Evolutionary conservation across 2,888 invertebrate species (phyloP).

Genomic region (Synergus japonicus): DNA sequence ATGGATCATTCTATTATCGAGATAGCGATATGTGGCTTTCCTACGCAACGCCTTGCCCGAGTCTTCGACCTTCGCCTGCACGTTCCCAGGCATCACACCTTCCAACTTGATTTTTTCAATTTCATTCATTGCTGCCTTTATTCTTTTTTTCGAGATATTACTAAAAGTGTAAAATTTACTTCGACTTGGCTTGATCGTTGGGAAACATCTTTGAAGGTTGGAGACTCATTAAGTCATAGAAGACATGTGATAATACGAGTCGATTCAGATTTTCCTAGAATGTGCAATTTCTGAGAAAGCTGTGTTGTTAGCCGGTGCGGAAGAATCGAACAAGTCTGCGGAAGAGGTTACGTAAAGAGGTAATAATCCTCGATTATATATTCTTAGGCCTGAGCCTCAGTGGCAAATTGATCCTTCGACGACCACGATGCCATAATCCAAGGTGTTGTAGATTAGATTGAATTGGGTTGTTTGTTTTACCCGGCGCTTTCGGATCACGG

Average conservation of each 20-base stretch:
- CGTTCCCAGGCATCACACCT: slow-evolving; percentile 44
- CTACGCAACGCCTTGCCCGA: slow-evolving; percentile 38
- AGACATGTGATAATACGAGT: slow-evolving; percentile 52
- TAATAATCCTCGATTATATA: slow-evolving; percentile 37
- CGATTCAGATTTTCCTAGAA: slow-evolving; percentile 49
- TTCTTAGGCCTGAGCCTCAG: slow-evolving; percentile 1
- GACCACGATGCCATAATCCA: slow-evolving; percentile 52
- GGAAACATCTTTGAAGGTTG: background rate
- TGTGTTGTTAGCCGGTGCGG: background rate
- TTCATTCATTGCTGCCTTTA: slow-evolving; percentile 15
- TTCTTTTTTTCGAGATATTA: background rate
- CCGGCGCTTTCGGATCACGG: slow-evolving; percentile 53
- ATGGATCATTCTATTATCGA: slow-evolving; percentile 70
- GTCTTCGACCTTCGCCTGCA: slow-evolving; percentile 34
- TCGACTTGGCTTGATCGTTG: background rate
- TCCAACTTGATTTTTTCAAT: slow-evolving; percentile 38
- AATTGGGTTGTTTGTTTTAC: slow-evolving; percentile 61
- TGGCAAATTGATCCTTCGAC: slow-evolving; percentile 52
- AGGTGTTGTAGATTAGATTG: slow-evolving; percentile 60
- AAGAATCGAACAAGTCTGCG: slow-evolving; percentile 15
- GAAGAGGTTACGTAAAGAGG: slow-evolving; percentile 32
- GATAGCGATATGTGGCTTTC: slow-evolving; percentile 60
- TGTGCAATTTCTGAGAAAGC: slow-evolving; percentile 17
- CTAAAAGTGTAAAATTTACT: too few relatives aligned
- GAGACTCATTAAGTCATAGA: slow-evolving; percentile 48